These are phyloP conservation scores for Tetramorium bicarinatum DNA, from an alignment of 2,888 invertebrate genomes.

Conservation along the genomic window DNA sequence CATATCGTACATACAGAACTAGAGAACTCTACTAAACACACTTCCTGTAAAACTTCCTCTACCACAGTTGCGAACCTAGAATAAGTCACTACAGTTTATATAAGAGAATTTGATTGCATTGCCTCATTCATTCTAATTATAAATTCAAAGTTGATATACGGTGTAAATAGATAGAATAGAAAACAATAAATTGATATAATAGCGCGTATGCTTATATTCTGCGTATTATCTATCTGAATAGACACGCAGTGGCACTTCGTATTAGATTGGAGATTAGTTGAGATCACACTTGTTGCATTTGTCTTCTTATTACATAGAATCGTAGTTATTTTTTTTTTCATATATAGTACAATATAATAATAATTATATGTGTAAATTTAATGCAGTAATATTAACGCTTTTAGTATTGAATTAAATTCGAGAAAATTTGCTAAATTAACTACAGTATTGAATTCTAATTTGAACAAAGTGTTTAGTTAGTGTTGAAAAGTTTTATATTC, in stretches of 20 bases:
- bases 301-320: background rate
- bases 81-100: slow-evolving; percentile 7
- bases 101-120: background rate
- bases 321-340: background rate
- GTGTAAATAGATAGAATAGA: background rate
- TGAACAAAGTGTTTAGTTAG: background rate
- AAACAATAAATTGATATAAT: background rate
- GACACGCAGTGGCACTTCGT: background rate
- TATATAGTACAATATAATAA: background rate
- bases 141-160: background rate
- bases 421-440: background rate
- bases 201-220: background rate
- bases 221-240: background rate
- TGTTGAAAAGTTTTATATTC: background rate
- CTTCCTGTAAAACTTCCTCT: slow-evolving; percentile 74
- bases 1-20: slow-evolving; percentile 80
- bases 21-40: slow-evolving; percentile 79
- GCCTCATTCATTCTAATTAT: background rate
- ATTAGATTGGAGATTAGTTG: background rate
- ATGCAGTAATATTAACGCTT: background rate
- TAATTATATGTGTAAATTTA: background rate
- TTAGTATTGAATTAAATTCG: background rate
- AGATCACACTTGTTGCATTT: slow-evolving; percentile 17
- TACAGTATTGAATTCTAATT: background rate
- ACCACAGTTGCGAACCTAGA: slow-evolving; percentile 72